Evolutionary conservation across 2,888 invertebrate genomes (phyloP), one percentile per base, ranked within the genome.

Genomic region (Autographa pulchrina): DNA sequence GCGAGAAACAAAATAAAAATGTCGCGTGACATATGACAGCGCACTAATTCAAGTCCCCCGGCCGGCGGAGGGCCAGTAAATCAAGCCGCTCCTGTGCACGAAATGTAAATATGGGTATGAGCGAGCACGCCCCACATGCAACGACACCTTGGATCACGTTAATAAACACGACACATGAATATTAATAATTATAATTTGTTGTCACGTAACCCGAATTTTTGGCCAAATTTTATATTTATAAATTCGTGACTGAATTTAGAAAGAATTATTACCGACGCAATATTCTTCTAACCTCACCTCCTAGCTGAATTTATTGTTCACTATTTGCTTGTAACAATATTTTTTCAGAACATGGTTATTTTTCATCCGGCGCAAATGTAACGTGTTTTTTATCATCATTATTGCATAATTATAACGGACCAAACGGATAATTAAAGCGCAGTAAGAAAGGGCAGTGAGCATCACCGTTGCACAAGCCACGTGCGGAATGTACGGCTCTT

Each of bases 31-130:
- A 94, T 90, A 92, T 91, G 92, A 92, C 92, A 90, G 89, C 88
- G 89, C 90, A 92, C 92, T 94, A 94, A 95, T 94, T 95, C 92
- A 94, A 93, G 88, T 90, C 89, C 48, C 90, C 92, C 90, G 89
- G 89, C 84, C 88, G 88, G 83, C 87, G 85, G 87, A 89, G 90
- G 88, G 88, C 84, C 91, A 79, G 91, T 95, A 94, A 94, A 94
- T 94, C 94, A 94, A 90, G 93, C 91, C 92, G 90, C 92, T 92
- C 92, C 94, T 88, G 92, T 86, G 85, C 90, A 91, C 90, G 89
- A 89, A 91, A 92, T 90, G 91, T 92, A 92, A 93, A 93, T 93
- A 91, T 81, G 86, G 81, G 80, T 88, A 92, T 91, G 92, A 89
- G 85, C 87, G 88, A 91, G 89, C 93, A 92, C 93, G 91, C 90